Base-by-base conservation (phyloP, 2,797 vertebrate species). In the Sebastiscus tertius region DNA sequence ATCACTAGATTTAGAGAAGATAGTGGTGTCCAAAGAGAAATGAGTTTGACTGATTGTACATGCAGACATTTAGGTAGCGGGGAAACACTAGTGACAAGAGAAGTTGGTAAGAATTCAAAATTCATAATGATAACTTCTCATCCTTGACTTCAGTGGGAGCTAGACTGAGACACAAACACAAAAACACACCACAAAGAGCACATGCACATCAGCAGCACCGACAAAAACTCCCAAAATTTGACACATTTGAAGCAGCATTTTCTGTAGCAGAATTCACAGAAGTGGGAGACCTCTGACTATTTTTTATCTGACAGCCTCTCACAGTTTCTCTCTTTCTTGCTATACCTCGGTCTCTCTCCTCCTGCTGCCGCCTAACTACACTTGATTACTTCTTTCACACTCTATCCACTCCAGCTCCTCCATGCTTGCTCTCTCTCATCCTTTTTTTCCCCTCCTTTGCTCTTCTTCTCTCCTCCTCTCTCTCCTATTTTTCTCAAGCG, bases 331-430 rank as follows among this genome's bases (percentile, higher is more conserved):
- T 56, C 52, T 72, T 49, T 73, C 34, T 65, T 16, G 11, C 11
- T 7, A 46, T 66, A 55, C 61, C 65, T 80, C 16, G 36, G 20
- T 85, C 39, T 77, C 54, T 79, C 82, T 83, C 46, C 39, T 75
- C 58, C 61, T 55, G 31, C 26, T 58, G 49, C 81, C 62, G 63
- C 79, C 77, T 77, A 80, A 86, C 82, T 78, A 67, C 61, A 80
- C 65, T 76, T 84, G 79, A 89, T 87, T 86, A 80, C 82, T 83
- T 87, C 71, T 88, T 89, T 85, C 75, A 84, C 86, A 83, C 78
- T 84, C 79, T 77, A 68, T 86, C 81, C 80, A 87, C 80, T 80
- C 63, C 59, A 72, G 61, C 81, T 75, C 77, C 72, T 78, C 70
- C 71, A 56, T 54, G 68, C 74, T 75, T 39, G 55, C 66, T 72